phyloP scores from a whole-genome alignment of 2,888 invertebrate species.

The Scaptomyza flava region DNA sequence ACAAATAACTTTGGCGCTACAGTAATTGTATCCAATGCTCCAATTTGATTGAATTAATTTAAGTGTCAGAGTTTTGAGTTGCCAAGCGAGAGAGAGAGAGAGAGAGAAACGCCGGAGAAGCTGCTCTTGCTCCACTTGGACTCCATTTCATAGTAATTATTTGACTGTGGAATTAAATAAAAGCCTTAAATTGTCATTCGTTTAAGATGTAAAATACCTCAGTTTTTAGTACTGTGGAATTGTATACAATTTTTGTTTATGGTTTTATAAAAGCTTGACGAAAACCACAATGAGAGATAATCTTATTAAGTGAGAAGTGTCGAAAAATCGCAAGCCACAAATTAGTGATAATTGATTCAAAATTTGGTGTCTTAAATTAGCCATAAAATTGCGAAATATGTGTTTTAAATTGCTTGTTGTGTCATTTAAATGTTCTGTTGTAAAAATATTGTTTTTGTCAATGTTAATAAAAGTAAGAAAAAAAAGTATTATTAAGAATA shows the following conservation, averaged over 20 bases:
- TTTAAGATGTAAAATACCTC: conserved; percentile 5
- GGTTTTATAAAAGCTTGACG: conserved; percentile 6
- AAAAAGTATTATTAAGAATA: not conserved
- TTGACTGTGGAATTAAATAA: conserved; percentile 21
- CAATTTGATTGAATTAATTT: conserved; percentile 63
- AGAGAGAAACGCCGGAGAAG: conserved; percentile 27
- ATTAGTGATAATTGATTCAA: conserved; percentile 41
- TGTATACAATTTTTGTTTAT: not conserved
- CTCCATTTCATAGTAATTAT: conserved; percentile 5
- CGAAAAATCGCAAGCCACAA: conserved; percentile 25
- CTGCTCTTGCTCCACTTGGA: conserved; percentile 26
- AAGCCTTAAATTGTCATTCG: conserved; percentile 20
- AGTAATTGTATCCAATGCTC: conserved; percentile 64
- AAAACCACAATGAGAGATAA: conserved; percentile 1
- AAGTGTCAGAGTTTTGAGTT: conserved; percentile 59
- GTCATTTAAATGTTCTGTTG: conserved; percentile 4
- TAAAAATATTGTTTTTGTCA: not conserved
- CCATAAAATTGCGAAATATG: conserved; percentile 27
- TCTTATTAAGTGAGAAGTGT: conserved; percentile 2
- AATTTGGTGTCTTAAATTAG: conserved; percentile 42
- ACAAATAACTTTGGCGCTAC: conserved; percentile 17
- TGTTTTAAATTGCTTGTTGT: conserved; percentile 8
- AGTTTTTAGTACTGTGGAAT: conserved; percentile 6
- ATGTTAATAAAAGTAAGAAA: not conserved
- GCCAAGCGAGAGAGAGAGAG: conserved; percentile 5